Evolutionary conservation across 2,888 invertebrate genomes (phyloP), one percentile per base, ranked within the genome.

Genomic region (Leucania comma): DNA sequence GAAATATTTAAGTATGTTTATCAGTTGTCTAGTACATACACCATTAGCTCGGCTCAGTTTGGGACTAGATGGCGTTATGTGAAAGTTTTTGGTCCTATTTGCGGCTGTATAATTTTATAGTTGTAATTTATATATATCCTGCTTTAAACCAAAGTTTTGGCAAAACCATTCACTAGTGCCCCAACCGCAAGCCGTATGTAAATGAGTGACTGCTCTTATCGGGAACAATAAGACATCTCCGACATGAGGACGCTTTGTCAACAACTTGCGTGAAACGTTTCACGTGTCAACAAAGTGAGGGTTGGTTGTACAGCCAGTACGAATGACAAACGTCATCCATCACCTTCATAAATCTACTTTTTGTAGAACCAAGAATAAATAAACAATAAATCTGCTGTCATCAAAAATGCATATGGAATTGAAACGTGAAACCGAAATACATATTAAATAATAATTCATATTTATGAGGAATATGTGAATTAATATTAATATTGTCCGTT

Each of bases 161-260:
- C 24, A 12, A 53, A 56, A 53, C 57, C 51, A 78, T 75, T 78
- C 26, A 57, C 2, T 60, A 51, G 17, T 68, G 12, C 62, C 2
- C 48, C 10, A 24, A 22, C 54, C n/a, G 22, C n/a, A 71, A 68
- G 59, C 58, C 48, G 3, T 56, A 74, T 78, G 57, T 67, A 86
- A 86, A 88, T 85, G 81, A 84, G 64, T 81, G 81, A 82, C 83
- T 85, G 83, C 79, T 86, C 87, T 76, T 86, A 85, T 87, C 71
- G 75, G 80, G 82, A 79, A 89, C 90, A 90, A 89, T 82, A 62
- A 67, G 73, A 73, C 75, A 71, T 69, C 59, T 73, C 72, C 78
- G 77, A 81, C 80, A 66, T 57, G 72, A 69, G 76, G 65, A 59
- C 68, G 62, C 78, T 80, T 88, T 87, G 86, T 87, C 72, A 66